These are phyloP conservation scores for Speoplatyrhinus poulsoni DNA, from an alignment of 2,113 vertebrate genomes.

Conservation along the genomic window DNA sequence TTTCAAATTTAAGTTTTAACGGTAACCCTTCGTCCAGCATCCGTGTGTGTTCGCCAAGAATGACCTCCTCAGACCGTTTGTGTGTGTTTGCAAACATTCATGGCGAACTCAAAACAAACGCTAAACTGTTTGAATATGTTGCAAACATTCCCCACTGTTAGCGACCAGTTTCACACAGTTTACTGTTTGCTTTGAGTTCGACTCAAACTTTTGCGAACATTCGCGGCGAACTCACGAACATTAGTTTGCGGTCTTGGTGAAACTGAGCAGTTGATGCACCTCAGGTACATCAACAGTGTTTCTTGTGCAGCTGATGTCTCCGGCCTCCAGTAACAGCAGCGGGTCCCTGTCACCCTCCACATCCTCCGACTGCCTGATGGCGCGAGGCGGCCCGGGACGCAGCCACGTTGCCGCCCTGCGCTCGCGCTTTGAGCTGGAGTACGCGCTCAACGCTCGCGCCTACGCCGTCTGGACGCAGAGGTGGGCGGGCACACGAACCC, in stretches of 20 bases:
- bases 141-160: no score
- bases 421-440: constrained; percentile 88
- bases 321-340: constrained; percentile 92
- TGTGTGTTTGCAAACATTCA: no score
- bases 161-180: no score
- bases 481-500: constrained; percentile 52
- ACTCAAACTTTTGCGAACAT: no score
- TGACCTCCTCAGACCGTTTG: no score
- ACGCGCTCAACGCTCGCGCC: constrained; percentile 83
- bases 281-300: background rate
- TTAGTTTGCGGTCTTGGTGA: background rate
- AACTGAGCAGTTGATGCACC: background rate
- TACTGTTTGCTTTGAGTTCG: no score
- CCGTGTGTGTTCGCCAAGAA: no score
- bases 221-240: background rate
- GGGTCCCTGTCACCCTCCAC: constrained; percentile 90
- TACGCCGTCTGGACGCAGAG: constrained; percentile 81
- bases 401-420: constrained; percentile 89
- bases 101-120: no score
- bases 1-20: no score
- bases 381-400: constrained; percentile 80
- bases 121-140: no score
- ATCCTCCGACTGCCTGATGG: constrained; percentile 86
- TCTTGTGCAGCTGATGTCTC: constrained; percentile 86
- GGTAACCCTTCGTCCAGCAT: no score